Evolutionary conservation across 2,888 invertebrate genomes (phyloP), one percentile per base, ranked within the genome.

Genomic region (Marasmarcha lunaedactyla): DNA sequence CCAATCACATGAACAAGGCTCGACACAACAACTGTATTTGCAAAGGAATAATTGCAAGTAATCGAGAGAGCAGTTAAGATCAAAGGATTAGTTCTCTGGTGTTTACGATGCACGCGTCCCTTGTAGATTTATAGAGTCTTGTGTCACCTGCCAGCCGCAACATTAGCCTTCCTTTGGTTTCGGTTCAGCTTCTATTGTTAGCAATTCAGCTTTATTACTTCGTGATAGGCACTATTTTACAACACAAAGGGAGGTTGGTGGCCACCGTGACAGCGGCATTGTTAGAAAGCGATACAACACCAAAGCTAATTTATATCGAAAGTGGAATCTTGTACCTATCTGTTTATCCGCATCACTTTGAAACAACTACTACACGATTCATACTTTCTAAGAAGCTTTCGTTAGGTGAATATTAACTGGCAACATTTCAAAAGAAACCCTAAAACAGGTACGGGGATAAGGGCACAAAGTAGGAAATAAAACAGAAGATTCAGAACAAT

Each of bases 281-380:
- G 77, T 77, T 70, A 60, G 57, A 57, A 48, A 49, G 55, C 65
- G 61, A 61, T 65, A 66, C 69, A 63, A 68, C 68, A 60, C 60
- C 63, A 53, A 54, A 49, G 63, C 71, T 74, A 78, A 78, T 79
- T 79, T 79, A 78, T 74, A 72, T 64, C 61, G 71, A 73, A 72
- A 59, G 45, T 42, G 39, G 4, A 30, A 30, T 45, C 40, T 40
- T 30, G 30, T 30, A n/a, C n/a, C 30, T 30, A 30, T 30, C 30
- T 30, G 27, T 37, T 25, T 36, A 27, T 35, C 40, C 35, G 40
- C 42, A 33, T 13, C 33, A 13, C 10, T 33, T 20, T 3, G 20
- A 7, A 20, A 7, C 4, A n/a, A n/a, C n/a, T n/a, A n/a, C n/a
- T n/a, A n/a, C n/a, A n/a, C n/a, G n/a, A n/a, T n/a, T n/a, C n/a